Percentiles rank a stretch among this genome's conserved stretches.
These are phyloP conservation scores for Bryconaethiops microstoma DNA, from an alignment of 2,797 vertebrate species.

Conservation along the genomic window DNA sequence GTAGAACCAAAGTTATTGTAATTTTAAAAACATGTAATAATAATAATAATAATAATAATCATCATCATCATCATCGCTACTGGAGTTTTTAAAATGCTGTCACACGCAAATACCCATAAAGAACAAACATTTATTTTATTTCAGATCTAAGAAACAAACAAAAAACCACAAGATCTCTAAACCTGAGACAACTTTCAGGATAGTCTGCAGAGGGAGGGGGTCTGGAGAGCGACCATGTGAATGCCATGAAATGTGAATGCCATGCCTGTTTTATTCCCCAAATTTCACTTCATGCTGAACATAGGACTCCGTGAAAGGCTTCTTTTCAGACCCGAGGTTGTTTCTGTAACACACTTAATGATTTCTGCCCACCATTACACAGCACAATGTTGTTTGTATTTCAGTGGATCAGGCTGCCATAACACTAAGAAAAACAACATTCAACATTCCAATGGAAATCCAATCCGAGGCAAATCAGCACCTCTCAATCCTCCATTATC, in stretches of 20 bases:
- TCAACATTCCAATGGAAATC: constrained; percentile 4
- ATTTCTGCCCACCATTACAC: not conserved
- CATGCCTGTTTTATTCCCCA: not conserved
- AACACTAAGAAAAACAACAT: constrained; percentile 9
- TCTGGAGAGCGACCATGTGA: not conserved
- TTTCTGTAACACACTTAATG: not conserved
- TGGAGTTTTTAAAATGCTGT: too few species aligned
- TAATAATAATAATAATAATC: too few species aligned
- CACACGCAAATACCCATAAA: too few species aligned
- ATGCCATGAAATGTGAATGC: not conserved
- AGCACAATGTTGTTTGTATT: not conserved
- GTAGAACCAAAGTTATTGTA: too few species aligned
- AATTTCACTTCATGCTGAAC: not conserved
- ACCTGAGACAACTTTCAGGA: too few species aligned
- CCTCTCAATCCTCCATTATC: constrained; percentile 19
- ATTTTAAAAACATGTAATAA: too few species aligned
- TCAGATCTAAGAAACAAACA: too few species aligned
- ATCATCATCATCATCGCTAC: too few species aligned
- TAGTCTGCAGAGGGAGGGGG: too few species aligned
- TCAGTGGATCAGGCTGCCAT: not conserved
- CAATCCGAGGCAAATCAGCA: not conserved
- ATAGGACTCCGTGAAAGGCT: not conserved
- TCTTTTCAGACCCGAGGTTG: not conserved
- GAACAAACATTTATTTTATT: too few species aligned
- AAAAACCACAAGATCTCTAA: too few species aligned